Conservation (phyloP, 53 echinoderm and acorn worm species). For the Apostichopus leukothele region DNA sequence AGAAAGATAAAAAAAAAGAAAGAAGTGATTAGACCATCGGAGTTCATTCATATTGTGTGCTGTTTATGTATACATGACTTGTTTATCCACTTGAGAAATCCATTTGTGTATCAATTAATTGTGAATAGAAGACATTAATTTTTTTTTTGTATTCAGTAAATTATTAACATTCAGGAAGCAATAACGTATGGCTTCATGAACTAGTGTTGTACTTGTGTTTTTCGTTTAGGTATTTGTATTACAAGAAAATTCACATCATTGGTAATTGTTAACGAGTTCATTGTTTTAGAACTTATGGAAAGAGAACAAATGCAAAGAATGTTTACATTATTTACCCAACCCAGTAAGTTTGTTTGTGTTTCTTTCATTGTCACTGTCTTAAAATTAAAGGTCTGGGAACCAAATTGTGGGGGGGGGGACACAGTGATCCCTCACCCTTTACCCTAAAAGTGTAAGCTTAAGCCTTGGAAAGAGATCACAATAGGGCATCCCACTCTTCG, state of each 20-base stretch:
- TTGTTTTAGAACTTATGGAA: neutral
- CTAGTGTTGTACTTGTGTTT: neutral
- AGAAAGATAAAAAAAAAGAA: too few relatives aligned
- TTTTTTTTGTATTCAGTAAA: slow-evolving; percentile 29
- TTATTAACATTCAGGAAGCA: slow-evolving; percentile 35
- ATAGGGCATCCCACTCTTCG: too few relatives aligned
- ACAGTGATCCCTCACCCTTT: too few relatives aligned
- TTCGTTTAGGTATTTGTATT: neutral
- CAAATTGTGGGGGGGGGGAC: too few relatives aligned
- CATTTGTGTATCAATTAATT: neutral
- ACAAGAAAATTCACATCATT: neutral
- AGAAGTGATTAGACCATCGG: too few relatives aligned
- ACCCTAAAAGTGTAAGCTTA: too few relatives aligned
- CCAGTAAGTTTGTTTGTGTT: neutral
- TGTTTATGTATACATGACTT: neutral
- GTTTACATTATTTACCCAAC: neutral
- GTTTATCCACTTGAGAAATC: neutral
- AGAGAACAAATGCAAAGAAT: neutral
- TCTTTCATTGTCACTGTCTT: neutral
- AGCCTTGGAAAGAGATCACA: too few relatives aligned
- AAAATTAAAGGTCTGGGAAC: neutral
- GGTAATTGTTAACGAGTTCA: neutral
- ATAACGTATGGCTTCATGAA: neutral
- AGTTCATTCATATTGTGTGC: slow-evolving; percentile 3
- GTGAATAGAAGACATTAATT: slow-evolving; percentile 3